A percentile compares a stretch with the other conserved stretches of the same genome.
These are phyloP conservation scores for Cyprinodon variegatus DNA, from an alignment of 2,113 vertebrate genomes.

Conservation along the genomic window DNA sequence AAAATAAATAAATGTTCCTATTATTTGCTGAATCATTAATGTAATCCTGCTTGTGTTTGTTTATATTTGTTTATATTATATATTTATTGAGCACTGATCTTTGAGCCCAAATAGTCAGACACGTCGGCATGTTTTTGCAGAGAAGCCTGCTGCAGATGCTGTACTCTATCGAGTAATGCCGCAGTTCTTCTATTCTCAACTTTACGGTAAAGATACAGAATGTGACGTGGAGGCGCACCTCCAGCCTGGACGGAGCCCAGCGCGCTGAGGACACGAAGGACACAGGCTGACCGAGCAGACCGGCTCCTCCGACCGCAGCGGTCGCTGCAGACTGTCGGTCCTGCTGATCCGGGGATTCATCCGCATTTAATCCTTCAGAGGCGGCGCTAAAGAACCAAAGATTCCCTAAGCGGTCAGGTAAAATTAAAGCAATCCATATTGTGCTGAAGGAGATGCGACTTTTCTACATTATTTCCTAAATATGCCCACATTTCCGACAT, in stretches of 20 bases:
- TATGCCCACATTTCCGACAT: background rate
- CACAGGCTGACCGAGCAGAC: constrained; percentile 46
- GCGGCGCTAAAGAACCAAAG: background rate
- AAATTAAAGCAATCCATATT: background rate
- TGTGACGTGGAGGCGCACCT: constrained; percentile 65
- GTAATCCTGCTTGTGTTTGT: no score
- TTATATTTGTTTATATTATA: no score
- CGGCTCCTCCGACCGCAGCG: constrained; percentile 24
- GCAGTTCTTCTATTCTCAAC: constrained; percentile 38
- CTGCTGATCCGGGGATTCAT: background rate
- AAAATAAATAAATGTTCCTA: no score
- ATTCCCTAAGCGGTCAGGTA: constrained; percentile 19
- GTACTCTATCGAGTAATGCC: background rate
- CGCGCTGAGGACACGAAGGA: constrained; percentile 38
- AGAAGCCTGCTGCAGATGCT: no score
- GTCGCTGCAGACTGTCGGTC: constrained; percentile 3
- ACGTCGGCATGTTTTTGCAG: no score
- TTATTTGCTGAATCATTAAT: no score
- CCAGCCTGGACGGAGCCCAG: no score
- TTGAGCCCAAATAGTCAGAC: no score
- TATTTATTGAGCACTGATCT: no score
- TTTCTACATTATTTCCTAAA: background rate
- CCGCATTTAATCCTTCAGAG: background rate
- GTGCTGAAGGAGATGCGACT: background rate
- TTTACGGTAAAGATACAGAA: constrained; percentile 66